Evolutionary conservation across 1,140 invertebrate species (phyloP).

Genomic region (Eupeodes corollae): DNA sequence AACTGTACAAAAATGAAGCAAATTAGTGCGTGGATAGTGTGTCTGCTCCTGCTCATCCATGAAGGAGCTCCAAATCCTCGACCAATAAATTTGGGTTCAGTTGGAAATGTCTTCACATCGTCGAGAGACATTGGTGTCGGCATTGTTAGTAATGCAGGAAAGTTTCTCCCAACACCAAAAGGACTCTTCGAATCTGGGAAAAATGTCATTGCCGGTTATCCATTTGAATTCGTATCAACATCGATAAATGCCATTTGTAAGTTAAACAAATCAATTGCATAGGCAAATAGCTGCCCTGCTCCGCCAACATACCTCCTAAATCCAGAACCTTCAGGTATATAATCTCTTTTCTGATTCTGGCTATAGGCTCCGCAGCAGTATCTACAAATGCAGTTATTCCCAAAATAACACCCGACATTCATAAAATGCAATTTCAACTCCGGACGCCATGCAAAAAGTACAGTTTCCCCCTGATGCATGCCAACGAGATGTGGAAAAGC

Average conservation of each 20-base stretch:
- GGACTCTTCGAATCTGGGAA: slow-evolving; percentile 23
- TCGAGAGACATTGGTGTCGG: slow-evolving; percentile 9
- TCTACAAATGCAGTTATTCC: slow-evolving; percentile 20
- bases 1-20: no score
- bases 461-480: slow-evolving; percentile 14
- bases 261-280: slow-evolving; percentile 5
- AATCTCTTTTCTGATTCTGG: neutral
- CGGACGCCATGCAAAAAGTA: slow-evolving; percentile 14
- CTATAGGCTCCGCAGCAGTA: slow-evolving; percentile 27
- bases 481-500: slow-evolving; percentile 22
- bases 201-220: slow-evolving; percentile 26
- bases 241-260: slow-evolving; percentile 25
- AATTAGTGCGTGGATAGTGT: no score
- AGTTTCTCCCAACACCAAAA: slow-evolving; percentile 25
- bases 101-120: slow-evolving; percentile 12
- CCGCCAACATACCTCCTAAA: neutral
- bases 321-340: neutral
- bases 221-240: slow-evolving; percentile 25
- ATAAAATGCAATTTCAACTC: slow-evolving; percentile 24
- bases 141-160: slow-evolving; percentile 14
- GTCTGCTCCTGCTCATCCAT: no score
- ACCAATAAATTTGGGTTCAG: neutral
- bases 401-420: slow-evolving; percentile 22
- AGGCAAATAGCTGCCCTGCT: neutral
- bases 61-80: no score